These are phyloP conservation scores for Dascyllus trimaculatus DNA, from an alignment of 2,113 vertebrate species.

Conservation along the genomic window DNA sequence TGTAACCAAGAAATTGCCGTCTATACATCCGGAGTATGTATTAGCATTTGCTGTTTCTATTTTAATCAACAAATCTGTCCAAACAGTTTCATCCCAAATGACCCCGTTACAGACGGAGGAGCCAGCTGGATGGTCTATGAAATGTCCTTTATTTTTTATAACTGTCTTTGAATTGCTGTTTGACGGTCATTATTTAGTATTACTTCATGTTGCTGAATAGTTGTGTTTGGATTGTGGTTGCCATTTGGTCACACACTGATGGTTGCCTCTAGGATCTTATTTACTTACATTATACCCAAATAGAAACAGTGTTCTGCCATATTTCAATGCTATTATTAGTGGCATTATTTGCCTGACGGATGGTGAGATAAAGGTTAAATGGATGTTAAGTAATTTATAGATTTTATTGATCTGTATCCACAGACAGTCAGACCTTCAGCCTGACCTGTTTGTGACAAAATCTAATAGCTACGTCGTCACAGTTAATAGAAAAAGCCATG, in stretches of 20 bases:
- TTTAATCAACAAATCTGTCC: conserved; percentile 37
- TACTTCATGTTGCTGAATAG: not conserved
- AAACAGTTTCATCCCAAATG: conserved; percentile 25
- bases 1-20: conserved; percentile 32
- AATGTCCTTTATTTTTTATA: conserved; percentile 6
- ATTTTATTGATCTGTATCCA: conserved; percentile 37
- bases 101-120: conserved; percentile 15
- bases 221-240: not conserved
- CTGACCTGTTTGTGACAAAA: conserved; percentile 5
- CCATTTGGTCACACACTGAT: not conserved
- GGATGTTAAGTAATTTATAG: conserved; percentile 20
- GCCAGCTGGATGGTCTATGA: conserved; percentile 31
- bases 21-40: conserved; percentile 19
- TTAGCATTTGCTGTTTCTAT: conserved; percentile 41
- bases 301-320: not conserved
- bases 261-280: not conserved
- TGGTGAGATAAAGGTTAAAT: conserved; percentile 25
- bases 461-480: not conserved
- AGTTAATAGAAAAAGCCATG: not conserved
- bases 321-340: conserved; percentile 7
- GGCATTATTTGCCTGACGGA: not conserved
- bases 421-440: conserved; percentile 10
- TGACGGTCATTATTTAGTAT: not conserved
- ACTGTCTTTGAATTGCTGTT: conserved; percentile 6
- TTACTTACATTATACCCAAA: not conserved